Evolutionary conservation across 2,888 invertebrate genomes (phyloP), one percentile per base, ranked within the genome.

Genomic region (Apotomis turbidana): DNA sequence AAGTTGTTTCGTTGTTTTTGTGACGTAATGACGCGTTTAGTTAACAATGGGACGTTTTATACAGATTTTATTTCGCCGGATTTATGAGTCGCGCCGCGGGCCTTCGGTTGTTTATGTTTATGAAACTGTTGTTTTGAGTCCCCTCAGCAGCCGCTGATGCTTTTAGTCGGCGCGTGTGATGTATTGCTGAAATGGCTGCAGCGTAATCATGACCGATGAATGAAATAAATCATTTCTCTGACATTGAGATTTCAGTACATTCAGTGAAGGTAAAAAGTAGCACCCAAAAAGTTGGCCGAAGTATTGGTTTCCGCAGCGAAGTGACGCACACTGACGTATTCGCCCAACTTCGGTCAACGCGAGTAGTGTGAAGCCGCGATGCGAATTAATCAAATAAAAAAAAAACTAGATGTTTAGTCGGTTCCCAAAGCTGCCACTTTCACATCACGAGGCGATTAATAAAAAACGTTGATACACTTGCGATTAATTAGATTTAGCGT

Each of bases 351-450:
- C 27, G 27, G 27, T 27, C 27, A 27, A 27, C 41, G 41, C 5
- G 3, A 41, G 5, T 41, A 41, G 5, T 6, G 6, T 5, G 41
- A 5, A 6, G 5, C 41, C 41, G 4, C 6, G 0, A 6, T 41
- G 4, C 41, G 0, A 41, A 6, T 41, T 41, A 6, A 6, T 5
- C 41, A 6, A 41, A 52, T 41, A 38, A 51, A 15, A 15, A 52
- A 52, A 49, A 59, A 41, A 66, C 41, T 27, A 27, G 6, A 3
- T 5, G 15, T 64, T 64, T 55, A 27, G 10, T 46, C 62, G 44
- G 57, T 72, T 68, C 68, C 71, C 62, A 52, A 63, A 68, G n/a
- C 68, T 38, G 72, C 68, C 72, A 72, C 63, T 72, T 68, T 68
- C 68, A 54, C 68, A 72, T 63, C 63, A 59, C 63, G 58, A 58